Conservation (phyloP, 2,113 vertebrate species). For the Ailuropoda melanoleuca region DNA sequence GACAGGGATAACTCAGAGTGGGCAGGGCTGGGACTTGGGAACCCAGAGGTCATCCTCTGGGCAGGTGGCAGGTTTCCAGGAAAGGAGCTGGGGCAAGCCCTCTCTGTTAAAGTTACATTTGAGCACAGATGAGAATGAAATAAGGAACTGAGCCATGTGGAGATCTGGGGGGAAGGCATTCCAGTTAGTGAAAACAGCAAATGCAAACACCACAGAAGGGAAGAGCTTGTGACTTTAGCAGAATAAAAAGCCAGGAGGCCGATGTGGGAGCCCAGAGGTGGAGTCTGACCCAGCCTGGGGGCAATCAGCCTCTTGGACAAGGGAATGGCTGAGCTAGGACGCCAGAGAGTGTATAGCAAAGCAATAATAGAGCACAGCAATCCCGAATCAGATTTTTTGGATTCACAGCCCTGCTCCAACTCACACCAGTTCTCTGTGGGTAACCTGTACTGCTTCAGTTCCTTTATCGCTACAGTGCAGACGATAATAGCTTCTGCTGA, state of each 20-base stretch:
- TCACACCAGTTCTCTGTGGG: neutral
- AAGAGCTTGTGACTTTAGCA: neutral
- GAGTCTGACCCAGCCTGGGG: neutral
- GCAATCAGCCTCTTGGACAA: neutral
- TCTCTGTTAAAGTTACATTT: neutral
- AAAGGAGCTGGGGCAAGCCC: neutral
- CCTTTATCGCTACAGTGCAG: neutral
- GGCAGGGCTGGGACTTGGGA: neutral
- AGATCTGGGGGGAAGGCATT: neutral
- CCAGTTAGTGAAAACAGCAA: neutral
- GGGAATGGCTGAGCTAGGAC: neutral
- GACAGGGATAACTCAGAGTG: neutral
- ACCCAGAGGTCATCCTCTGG: neutral
- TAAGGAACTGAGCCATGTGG: neutral
- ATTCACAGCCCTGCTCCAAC: neutral
- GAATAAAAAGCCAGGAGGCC: neutral
- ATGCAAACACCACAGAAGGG: neutral
- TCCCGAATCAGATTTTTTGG: neutral
- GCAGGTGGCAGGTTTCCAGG: neutral
- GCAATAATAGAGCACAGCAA: neutral
- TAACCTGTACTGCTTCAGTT: neutral
- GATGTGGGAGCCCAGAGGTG: neutral
- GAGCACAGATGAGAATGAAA: neutral
- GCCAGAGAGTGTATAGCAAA: neutral
- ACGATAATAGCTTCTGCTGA: neutral